Evolutionary conservation across 2,888 invertebrate genomes (phyloP).

Genomic region (Ommatoiulus sabulosus): DNA sequence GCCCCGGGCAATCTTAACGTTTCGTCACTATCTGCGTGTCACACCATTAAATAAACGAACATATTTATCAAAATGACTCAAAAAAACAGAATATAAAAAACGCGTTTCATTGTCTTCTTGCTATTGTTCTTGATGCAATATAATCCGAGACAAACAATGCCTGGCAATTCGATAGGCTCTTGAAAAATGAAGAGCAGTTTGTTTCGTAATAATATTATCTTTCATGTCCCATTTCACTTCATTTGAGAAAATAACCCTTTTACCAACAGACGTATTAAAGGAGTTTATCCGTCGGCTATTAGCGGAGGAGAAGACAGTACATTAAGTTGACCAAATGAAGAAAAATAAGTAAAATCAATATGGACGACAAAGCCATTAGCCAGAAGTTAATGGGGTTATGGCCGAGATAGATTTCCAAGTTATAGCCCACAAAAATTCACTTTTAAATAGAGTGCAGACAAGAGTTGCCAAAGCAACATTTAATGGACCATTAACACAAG

Average conservation of each 20-base stretch:
- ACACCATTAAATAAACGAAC: neutral
- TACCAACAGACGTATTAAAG: neutral
- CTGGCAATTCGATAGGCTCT: neutral
- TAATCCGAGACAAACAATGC: neutral
- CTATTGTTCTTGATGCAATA: neutral
- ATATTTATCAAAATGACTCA: neutral
- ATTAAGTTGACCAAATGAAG: slow-evolving; percentile 27
- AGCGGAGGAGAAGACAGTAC: neutral
- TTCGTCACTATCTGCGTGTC: neutral
- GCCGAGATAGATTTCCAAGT: neutral
- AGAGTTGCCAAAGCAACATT: neutral
- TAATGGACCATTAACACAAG: neutral
- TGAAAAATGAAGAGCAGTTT: neutral
- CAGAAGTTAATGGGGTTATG: slow-evolving; percentile 27
- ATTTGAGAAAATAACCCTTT: slow-evolving; percentile 6
- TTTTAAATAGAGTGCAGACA: neutral
- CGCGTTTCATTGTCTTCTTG: neutral
- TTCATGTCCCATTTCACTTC: neutral
- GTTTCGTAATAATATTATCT: neutral
- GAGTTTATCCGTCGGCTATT: neutral
- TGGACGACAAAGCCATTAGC: slow-evolving; percentile 10
- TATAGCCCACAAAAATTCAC: neutral
- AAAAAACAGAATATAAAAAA: neutral
- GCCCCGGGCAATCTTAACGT: neutral
- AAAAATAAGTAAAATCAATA: slow-evolving; percentile 21